phyloP scores from a whole-genome alignment of 2,113 vertebrate species.

The Meles meles region DNA sequence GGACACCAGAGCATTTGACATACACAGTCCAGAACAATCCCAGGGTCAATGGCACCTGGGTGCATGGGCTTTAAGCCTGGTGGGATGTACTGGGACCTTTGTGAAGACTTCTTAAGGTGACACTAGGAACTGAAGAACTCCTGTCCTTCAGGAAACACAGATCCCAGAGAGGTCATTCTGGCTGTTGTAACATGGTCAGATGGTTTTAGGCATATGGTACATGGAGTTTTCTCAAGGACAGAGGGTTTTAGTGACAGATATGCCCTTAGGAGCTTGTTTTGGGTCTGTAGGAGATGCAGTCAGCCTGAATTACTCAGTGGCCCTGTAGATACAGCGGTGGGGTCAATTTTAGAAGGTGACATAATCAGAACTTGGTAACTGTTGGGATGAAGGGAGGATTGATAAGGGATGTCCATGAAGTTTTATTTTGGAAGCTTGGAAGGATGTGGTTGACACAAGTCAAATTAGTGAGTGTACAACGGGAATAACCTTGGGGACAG shows the following conservation, averaged over 20 bases:
- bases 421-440: neutral
- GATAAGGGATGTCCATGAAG: neutral
- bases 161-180: neutral
- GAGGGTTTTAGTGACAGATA: neutral
- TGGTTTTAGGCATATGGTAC: neutral
- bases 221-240: neutral
- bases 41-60: fast-evolving
- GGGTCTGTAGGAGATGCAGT: neutral
- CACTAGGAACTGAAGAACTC: neutral
- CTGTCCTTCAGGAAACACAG: neutral
- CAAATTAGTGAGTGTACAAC: neutral
- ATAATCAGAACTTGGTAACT: neutral
- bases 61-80: neutral
- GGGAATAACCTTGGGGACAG: neutral
- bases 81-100: neutral
- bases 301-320: neutral
- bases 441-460: neutral
- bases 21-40: neutral
- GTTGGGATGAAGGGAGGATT: neutral
- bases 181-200: neutral
- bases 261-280: no score
- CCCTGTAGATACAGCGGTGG: neutral
- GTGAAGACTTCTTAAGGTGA: neutral
- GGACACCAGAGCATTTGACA: neutral
- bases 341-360: neutral